phyloP scores from a whole-genome alignment of 2,888 invertebrate species.

The Mechanitis mazaeus region DNA sequence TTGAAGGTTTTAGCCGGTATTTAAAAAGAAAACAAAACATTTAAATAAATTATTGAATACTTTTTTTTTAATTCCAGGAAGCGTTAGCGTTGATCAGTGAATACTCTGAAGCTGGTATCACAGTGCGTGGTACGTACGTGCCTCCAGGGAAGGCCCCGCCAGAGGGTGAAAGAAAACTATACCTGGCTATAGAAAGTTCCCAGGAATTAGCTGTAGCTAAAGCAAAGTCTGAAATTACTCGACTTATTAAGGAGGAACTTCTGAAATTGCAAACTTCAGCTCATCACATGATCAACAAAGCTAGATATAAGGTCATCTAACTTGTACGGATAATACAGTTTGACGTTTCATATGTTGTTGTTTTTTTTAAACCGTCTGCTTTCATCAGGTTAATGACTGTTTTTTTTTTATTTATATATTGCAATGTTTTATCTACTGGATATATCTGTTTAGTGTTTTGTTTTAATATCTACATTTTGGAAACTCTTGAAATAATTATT shows the following conservation, averaged over 20 bases:
- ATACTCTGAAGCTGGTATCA: constrained; percentile 99
- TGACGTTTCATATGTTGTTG: constrained; percentile 27
- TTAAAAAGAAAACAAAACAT: background rate
- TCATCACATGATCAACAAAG: constrained; percentile 92
- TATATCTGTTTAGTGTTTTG: too few relatives aligned
- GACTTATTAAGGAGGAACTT: constrained; percentile 98
- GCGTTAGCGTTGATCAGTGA: constrained; percentile 98
- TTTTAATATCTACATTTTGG: too few relatives aligned
- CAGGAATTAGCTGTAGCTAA: constrained; percentile 96
- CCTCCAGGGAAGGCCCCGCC: constrained; percentile 92
- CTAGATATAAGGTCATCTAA: constrained; percentile 95
- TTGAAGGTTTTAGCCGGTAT: too few relatives aligned
- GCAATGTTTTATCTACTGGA: background rate
- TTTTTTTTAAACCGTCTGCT: constrained; percentile 18
- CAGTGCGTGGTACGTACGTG: constrained; percentile 98
- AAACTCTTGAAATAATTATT: too few relatives aligned
- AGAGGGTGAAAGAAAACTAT: constrained; percentile 96
- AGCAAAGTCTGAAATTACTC: constrained; percentile 97
- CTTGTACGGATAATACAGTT: constrained; percentile 35
- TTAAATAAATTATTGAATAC: background rate
- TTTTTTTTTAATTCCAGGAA: constrained; percentile 78
- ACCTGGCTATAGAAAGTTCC: constrained; percentile 98
- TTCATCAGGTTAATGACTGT: background rate
- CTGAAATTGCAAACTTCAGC: constrained; percentile 92
- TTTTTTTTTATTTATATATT: background rate